Percentiles rank a stretch among this genome's conserved stretches.
Evolutionary conservation across 2,888 invertebrate species (phyloP).

Genomic region (Cerceris ruficornis): DNA sequence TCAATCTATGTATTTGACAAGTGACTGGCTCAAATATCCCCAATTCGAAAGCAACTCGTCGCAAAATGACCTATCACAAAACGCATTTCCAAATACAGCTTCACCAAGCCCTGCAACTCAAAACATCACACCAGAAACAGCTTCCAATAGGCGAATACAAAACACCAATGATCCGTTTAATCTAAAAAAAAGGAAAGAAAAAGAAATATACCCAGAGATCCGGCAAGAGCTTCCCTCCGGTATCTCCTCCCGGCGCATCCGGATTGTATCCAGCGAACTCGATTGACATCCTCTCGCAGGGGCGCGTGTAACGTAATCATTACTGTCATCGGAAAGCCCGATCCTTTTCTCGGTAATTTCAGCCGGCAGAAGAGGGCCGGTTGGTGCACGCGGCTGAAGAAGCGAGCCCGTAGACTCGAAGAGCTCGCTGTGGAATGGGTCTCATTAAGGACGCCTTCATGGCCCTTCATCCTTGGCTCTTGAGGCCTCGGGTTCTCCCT

Average conservation of each 20-base stretch:
- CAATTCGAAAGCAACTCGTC: too few species aligned
- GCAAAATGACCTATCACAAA: too few species aligned
- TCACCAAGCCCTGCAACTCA: too few species aligned
- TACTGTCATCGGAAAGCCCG: conserved; percentile 68
- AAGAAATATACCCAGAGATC: not conserved
- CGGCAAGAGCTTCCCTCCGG: not conserved
- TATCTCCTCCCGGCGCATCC: not conserved
- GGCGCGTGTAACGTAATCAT: conserved; percentile 61
- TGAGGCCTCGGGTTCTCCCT: conserved; percentile 54
- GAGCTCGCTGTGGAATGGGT: conserved; percentile 71
- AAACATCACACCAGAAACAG: not conserved
- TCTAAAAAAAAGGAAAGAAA: not conserved
- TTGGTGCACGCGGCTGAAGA: conserved; percentile 52
- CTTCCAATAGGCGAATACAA: too few species aligned
- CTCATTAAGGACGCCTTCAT: conserved; percentile 76
- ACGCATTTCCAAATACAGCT: too few species aligned
- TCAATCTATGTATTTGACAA: too few species aligned
- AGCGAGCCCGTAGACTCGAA: conserved; percentile 53
- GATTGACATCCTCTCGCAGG: conserved; percentile 54
- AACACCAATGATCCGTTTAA: not conserved
- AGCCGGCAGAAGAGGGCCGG: conserved; percentile 48
- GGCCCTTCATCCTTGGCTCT: conserved; percentile 72
- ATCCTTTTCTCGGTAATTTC: conserved; percentile 68
- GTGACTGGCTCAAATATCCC: too few species aligned
- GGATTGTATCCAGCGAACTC: conserved; percentile 36